Conservation (phyloP, 2,797 vertebrate species). For the Psittacula derbiana region DNA sequence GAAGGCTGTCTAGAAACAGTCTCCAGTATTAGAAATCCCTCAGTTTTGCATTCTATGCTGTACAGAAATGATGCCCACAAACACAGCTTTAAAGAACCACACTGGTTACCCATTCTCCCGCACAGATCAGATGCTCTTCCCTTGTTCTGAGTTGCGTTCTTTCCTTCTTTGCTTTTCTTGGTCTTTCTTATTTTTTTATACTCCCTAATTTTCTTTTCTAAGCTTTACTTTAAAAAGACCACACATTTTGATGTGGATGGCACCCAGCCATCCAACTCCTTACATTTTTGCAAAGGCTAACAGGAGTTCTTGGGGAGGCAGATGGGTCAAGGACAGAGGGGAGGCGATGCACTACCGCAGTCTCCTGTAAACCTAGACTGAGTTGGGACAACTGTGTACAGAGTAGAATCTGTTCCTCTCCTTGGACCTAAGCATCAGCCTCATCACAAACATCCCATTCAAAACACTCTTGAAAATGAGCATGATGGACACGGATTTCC, state of each 20-base stretch:
- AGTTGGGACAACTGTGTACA: neutral
- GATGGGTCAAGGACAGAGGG: neutral
- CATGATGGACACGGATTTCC: neutral
- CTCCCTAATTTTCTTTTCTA: neutral
- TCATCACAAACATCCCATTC: neutral
- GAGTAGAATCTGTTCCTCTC: neutral
- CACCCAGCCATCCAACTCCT: neutral
- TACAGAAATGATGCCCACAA: neutral
- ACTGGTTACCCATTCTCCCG: neutral
- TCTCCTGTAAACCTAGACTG: neutral
- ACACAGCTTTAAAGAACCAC: neutral
- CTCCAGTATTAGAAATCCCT: neutral
- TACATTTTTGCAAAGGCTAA: neutral
- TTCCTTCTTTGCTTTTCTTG: neutral
- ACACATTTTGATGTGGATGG: neutral
- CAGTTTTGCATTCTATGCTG: neutral
- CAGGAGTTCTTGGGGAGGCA: neutral
- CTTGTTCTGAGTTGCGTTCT: neutral
- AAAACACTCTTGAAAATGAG: neutral
- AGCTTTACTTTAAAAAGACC: neutral
- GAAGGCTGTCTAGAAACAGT: neutral
- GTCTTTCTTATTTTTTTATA: neutral
- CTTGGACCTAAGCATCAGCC: slow-evolving; percentile 2
- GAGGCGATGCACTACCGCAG: neutral
- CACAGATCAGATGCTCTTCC: neutral